Conservation (phyloP, 2,113 vertebrate species). For the Dasyornis broadbenti region DNA sequence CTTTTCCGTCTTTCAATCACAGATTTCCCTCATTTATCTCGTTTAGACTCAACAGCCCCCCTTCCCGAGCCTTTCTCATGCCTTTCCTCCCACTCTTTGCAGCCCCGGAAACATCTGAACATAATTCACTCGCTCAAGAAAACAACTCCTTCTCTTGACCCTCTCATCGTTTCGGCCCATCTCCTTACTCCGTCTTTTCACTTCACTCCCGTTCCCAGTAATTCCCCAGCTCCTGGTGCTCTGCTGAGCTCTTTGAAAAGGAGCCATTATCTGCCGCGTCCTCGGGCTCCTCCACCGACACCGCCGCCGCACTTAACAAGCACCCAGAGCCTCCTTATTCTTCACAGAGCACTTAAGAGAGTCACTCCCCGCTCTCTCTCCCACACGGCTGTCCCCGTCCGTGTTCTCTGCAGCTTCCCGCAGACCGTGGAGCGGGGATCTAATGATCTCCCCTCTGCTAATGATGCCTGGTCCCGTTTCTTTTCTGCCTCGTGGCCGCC, state of each 20-base stretch:
- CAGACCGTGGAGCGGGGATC: neutral
- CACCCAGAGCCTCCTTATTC: slow-evolving; percentile 57
- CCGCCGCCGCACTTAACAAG: slow-evolving; percentile 27
- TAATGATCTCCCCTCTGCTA: slow-evolving; percentile 53
- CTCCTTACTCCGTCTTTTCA: slow-evolving; percentile 26
- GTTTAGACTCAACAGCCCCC: neutral
- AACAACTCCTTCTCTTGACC: slow-evolving; percentile 55
- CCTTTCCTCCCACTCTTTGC: slow-evolving; percentile 29
- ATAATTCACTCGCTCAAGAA: slow-evolving; percentile 26
- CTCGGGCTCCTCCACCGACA: slow-evolving; percentile 39
- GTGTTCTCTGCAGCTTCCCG: neutral
- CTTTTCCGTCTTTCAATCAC: neutral
- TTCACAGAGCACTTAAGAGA: slow-evolving; percentile 36
- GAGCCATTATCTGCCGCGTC: slow-evolving; percentile 58
- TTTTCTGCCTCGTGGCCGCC: neutral
- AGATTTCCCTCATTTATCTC: neutral
- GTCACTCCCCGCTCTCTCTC: slow-evolving; percentile 13
- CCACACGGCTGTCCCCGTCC: slow-evolving; percentile 17
- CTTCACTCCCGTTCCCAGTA: slow-evolving; percentile 43
- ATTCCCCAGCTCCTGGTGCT: slow-evolving; percentile 41
- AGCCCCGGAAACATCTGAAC: slow-evolving; percentile 26
- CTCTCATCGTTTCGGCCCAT: slow-evolving; percentile 24
- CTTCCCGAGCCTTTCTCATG: neutral
- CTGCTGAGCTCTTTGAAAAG: slow-evolving; percentile 49
- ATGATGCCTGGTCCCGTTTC: slow-evolving; percentile 10